These are phyloP conservation scores for Drosophila tsacasi DNA, from an alignment of 1,140 invertebrate genomes.

Conservation along the genomic window DNA sequence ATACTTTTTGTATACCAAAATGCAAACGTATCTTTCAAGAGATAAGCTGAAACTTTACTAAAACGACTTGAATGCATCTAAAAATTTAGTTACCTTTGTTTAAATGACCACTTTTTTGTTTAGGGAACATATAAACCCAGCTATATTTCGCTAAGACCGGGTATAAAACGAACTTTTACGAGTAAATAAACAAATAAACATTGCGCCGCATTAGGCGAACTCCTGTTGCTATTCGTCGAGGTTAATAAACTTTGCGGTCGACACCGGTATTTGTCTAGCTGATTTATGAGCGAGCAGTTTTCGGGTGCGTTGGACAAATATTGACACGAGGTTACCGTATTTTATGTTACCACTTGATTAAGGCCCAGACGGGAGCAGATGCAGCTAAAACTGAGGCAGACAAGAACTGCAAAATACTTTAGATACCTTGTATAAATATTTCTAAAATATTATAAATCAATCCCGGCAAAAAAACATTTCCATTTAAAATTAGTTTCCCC, in stretches of 20 bases:
- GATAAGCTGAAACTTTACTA: background rate
- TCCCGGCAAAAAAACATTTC: too few relatives aligned
- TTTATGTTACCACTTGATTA: slow-evolving; percentile 72
- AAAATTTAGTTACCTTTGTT: background rate
- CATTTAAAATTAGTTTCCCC: background rate
- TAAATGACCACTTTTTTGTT: background rate
- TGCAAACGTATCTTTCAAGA: rapidly evolving
- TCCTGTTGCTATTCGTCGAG: slow-evolving; percentile 35
- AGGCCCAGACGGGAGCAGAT: slow-evolving; percentile 34
- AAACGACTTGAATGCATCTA: background rate
- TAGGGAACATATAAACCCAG: slow-evolving; percentile 12
- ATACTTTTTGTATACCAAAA: background rate
- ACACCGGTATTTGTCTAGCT: slow-evolving; percentile 68
- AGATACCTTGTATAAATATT: background rate
- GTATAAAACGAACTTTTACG: slow-evolving; percentile 52
- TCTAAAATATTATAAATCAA: background rate
- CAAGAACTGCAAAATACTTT: background rate
- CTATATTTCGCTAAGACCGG: background rate
- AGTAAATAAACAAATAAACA: slow-evolving; percentile 71
- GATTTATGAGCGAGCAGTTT: slow-evolving; percentile 69
- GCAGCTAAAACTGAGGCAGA: background rate
- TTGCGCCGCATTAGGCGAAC: slow-evolving; percentile 40
- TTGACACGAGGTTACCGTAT: slow-evolving; percentile 58
- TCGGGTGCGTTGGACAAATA: slow-evolving; percentile 59
- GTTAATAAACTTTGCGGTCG: slow-evolving; percentile 71